Percentiles rank a stretch among this genome's conserved stretches.
Conservation (phyloP, 2,797 vertebrate genomes). For the Helarctos malayanus region DNA sequence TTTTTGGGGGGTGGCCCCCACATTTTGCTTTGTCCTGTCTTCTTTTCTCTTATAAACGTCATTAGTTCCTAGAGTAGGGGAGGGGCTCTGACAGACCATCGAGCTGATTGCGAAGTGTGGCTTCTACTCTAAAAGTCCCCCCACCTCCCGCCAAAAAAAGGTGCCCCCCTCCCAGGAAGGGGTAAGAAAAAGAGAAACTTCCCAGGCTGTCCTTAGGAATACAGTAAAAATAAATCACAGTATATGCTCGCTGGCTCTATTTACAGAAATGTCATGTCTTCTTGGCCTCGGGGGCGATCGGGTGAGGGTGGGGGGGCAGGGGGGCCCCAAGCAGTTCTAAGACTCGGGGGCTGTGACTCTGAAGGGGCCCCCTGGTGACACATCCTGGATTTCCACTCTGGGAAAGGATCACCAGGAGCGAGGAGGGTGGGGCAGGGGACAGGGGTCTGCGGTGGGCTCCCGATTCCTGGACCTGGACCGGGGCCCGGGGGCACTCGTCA, state of each 20-base stretch:
- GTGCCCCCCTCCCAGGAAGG: background rate
- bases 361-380: background rate
- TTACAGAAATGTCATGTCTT: constrained; percentile 87
- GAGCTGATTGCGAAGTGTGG: constrained; percentile 89
- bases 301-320: background rate
- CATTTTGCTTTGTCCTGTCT: background rate
- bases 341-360: background rate
- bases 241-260: constrained; percentile 89
- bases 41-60: constrained; percentile 69
- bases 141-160: constrained; percentile 63
- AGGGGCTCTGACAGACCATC: constrained; percentile 76
- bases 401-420: background rate
- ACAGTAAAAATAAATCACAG: constrained; percentile 90
- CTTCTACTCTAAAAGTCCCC: constrained; percentile 88
- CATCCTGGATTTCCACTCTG: background rate
- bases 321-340: background rate
- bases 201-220: constrained; percentile 88
- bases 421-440: background rate
- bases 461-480: background rate
- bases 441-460: background rate
- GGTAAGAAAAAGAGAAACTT: constrained; percentile 63
- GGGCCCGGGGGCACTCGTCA: background rate
- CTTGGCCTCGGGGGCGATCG: background rate
- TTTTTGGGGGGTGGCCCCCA: background rate
- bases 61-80: constrained; percentile 33